phyloP scores from a whole-genome alignment of 2,113 vertebrate species.

The Saccopteryx leptura region DNA sequence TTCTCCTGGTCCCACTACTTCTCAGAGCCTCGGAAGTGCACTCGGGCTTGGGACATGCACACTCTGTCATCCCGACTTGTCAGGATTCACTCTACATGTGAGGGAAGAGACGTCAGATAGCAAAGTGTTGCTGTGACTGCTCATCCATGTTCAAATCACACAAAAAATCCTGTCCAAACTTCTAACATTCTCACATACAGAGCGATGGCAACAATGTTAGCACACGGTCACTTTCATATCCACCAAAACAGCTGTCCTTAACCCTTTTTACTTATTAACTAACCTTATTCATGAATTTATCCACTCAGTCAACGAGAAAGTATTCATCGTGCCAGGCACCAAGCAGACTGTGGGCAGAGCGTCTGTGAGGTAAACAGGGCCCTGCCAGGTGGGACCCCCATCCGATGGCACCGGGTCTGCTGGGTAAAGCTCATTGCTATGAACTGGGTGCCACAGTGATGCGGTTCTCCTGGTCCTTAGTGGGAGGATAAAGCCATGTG shows the following conservation, averaged over 20 bases:
- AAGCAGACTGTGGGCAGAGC: fast-evolving
- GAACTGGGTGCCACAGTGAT: not conserved
- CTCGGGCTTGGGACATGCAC: fast-evolving
- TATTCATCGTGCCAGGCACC: fast-evolving
- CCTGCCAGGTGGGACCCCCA: fast-evolving
- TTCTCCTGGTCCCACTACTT: not conserved
- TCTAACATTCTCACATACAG: not conserved
- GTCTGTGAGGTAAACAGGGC: fast-evolving
- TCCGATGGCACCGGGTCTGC: not conserved
- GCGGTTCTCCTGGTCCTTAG: fast-evolving
- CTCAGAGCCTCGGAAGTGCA: not conserved
- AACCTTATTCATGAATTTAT: fast-evolving
- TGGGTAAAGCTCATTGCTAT: fast-evolving
- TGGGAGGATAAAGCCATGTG: fast-evolving
- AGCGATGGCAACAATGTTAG: not conserved
- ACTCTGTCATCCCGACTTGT: not conserved
- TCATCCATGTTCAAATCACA: fast-evolving
- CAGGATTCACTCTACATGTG: fast-evolving
- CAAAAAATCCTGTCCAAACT: not conserved
- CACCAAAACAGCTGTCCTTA: fast-evolving
- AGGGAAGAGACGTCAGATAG: not conserved
- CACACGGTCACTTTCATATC: fast-evolving
- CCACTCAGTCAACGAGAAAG: not conserved
- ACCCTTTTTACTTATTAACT: fast-evolving
- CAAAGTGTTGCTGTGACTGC: fast-evolving